A percentile compares a stretch with the other conserved stretches of the same genome.
phyloP scores from a whole-genome alignment of 2,113 vertebrate species.

The Laticauda laticaudata region DNA sequence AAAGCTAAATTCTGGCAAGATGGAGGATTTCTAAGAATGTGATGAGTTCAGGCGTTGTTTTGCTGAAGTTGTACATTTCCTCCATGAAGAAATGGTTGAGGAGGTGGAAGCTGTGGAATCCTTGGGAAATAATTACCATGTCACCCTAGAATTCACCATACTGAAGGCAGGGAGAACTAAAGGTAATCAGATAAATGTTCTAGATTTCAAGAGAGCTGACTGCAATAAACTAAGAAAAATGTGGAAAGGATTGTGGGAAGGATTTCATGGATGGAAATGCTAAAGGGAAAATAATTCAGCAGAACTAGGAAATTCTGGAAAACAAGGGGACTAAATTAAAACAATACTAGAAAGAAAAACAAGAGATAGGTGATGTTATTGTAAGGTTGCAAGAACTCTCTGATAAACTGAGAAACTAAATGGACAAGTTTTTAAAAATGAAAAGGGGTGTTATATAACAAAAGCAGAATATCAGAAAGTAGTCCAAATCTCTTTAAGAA shows the following conservation, averaged over 20 bases:
- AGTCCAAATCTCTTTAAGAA: neutral
- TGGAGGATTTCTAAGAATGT: neutral
- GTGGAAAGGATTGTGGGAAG: neutral
- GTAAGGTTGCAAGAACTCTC: neutral
- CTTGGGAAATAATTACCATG: neutral
- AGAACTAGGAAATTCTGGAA: neutral
- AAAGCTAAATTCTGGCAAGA: neutral
- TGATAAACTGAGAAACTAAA: neutral
- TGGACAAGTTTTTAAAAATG: neutral
- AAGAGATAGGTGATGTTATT: neutral
- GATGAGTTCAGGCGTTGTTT: neutral
- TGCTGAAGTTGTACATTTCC: neutral
- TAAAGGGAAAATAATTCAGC: neutral
- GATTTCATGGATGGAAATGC: neutral
- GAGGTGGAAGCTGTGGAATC: neutral
- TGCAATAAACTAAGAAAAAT: neutral
- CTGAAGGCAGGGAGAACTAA: neutral
- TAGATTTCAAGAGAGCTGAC: neutral
- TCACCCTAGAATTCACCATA: neutral
- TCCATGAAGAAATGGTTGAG: neutral
- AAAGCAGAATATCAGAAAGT: neutral
- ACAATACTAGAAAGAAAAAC: neutral
- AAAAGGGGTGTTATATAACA: neutral
- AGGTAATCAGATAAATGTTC: neutral
- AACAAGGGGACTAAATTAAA: neutral